Conservation (phyloP, 2,113 vertebrate species). For the Sinocyclocheilus grahami region DNA sequence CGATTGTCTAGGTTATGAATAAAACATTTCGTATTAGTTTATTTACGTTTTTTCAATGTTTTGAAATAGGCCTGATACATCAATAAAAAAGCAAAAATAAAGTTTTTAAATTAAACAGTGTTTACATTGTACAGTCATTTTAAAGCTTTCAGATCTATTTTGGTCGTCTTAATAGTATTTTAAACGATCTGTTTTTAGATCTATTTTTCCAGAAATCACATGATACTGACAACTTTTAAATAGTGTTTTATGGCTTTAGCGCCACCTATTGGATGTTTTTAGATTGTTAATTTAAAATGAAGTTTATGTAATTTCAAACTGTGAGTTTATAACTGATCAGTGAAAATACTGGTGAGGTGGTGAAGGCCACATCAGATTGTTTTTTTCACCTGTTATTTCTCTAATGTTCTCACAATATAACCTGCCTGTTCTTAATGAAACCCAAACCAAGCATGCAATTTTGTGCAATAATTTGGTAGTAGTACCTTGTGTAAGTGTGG, state of each 20-base stretch:
- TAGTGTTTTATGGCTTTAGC: neutral
- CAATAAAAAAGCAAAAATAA: no score
- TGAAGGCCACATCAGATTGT: no score
- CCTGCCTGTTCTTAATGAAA: neutral
- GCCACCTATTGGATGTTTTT: constrained; percentile 15
- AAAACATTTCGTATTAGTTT: no score
- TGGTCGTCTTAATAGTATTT: neutral
- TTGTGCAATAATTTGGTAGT: neutral
- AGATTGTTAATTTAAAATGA: neutral
- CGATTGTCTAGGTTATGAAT: no score
- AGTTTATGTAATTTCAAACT: no score
- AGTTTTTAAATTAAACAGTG: no score
- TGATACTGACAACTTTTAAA: neutral
- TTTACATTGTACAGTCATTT: no score
- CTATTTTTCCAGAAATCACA: neutral
- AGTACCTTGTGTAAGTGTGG: neutral
- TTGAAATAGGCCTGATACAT: no score
- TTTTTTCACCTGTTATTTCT: neutral
- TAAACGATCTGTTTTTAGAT: neutral
- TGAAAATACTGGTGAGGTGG: neutral
- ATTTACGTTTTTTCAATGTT: no score
- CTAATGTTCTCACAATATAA: neutral
- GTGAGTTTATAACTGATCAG: neutral
- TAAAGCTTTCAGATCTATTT: neutral
- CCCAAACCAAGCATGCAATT: neutral